Evolutionary conservation across 1,140 invertebrate species (phyloP), one percentile per base, ranked within the genome.

Genomic region (Zaprionus tsacasi): DNA sequence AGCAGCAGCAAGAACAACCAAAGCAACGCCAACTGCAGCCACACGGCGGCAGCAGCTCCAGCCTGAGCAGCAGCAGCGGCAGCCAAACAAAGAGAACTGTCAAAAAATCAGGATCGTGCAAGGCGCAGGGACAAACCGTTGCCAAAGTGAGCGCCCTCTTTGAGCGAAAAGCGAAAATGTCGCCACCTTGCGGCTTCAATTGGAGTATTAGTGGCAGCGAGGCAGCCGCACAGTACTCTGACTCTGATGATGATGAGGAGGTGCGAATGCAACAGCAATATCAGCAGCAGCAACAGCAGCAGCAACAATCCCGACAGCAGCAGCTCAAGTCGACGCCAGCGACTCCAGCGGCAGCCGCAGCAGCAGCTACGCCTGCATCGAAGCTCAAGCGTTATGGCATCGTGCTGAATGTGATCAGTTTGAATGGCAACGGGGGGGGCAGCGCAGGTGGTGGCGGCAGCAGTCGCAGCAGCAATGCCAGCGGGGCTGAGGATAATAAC

Each of bases 361-460:
- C 68, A 11, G 58, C 68, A 38, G 45, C 69, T 54, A 60, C 73
- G 56, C 58, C 76, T 1, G 68, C 74, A 21, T 76, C 83, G 2
- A 87, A 86, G 56, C 74, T 91, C 2, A 93, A 92, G 21, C 79
- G 92, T 11, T 93, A 93, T 68, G 92, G 92, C 11, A 91, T 93
- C 17, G 92, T 93, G 3, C 63, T 93, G 8, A 92, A 93, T 63
- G 87, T 85, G 36, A 91, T 89, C 21, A 91, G 82, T 48, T 50
- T 88, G 3, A 89, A 79, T 78, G 70, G 83, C 48, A 75, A 66
- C 58, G 11, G 43, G 36, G 25, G 33, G 36, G 25, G 33, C 57
- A 33, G 40, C 40, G 40, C 40, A 45, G 40, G 40, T 45, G 40
- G 40, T 45, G 40, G 40, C n/a, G 40, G 40, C n/a, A 45, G 40